These are phyloP conservation scores for Rutpela maculata DNA, from an alignment of 2,888 invertebrate species.

Conservation along the genomic window DNA sequence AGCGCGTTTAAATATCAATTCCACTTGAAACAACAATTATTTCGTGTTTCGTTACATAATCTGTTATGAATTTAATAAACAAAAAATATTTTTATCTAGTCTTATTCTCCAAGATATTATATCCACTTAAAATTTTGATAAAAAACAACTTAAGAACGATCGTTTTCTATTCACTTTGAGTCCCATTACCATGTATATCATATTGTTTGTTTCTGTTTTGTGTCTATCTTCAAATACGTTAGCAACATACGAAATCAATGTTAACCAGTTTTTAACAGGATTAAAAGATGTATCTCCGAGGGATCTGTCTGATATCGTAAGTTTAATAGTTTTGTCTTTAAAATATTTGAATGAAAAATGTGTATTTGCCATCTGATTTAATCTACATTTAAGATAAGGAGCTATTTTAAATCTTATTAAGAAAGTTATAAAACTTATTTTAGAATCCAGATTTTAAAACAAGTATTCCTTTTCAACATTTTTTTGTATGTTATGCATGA, in stretches of 20 bases:
- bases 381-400: background rate
- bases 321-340: background rate
- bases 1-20: no score
- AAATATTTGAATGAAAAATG: background rate
- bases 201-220: conserved; percentile 19
- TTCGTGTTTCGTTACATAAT: background rate
- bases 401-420: no score
- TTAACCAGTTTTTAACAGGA: background rate
- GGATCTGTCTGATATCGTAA: conserved; percentile 14
- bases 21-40: background rate
- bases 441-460: no score
- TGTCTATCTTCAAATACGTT: background rate
- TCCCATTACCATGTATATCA: conserved; percentile 16
- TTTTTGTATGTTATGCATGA: no score
- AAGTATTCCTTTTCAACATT: no score
- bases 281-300: background rate
- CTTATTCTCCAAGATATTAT: background rate
- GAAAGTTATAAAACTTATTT: no score
- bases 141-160: background rate
- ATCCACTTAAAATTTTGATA: conserved; percentile 24
- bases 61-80: background rate
- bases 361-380: background rate
- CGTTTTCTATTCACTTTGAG: background rate
- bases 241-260: conserved; percentile 2
- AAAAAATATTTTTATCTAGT: background rate